Percentiles rank a stretch among this genome's conserved stretches.
phyloP scores from a whole-genome alignment of 2,888 invertebrate species.

The Drosophila anceps region DNA sequence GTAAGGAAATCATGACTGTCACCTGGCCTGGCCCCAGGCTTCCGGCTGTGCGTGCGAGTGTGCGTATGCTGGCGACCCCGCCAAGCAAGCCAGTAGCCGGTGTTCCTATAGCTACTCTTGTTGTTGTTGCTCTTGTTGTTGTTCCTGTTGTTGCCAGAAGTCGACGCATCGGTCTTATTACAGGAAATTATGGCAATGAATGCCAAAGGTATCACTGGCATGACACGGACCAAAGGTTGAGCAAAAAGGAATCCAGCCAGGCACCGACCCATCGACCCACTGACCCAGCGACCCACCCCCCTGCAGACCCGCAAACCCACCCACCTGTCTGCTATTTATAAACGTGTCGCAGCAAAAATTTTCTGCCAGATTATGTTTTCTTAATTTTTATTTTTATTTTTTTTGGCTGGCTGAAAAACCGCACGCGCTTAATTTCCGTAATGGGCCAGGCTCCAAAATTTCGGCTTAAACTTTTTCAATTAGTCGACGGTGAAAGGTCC shows the following conservation, averaged over 20 bases:
- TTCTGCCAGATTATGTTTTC: slow-evolving; percentile 77
- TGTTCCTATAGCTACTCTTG: slow-evolving; percentile 15
- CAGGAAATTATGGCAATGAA: slow-evolving; percentile 81
- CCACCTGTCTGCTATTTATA: slow-evolving; percentile 64
- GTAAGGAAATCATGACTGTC: slow-evolving; percentile 87
- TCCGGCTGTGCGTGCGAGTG: slow-evolving; percentile 55
- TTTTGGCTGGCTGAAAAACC: slow-evolving; percentile 39
- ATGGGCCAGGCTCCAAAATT: slow-evolving; percentile 58
- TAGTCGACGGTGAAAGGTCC: slow-evolving; percentile 47
- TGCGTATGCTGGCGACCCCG: slow-evolving; percentile 13
- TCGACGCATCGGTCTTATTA: slow-evolving; percentile 71
- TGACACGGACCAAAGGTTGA: slow-evolving; percentile 51
- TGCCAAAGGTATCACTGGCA: slow-evolving; percentile 69
- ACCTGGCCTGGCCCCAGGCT: slow-evolving; percentile 51
- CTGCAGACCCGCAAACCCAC: slow-evolving; percentile 5
- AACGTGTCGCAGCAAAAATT: slow-evolving; percentile 71
- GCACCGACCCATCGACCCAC: not conserved
- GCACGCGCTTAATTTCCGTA: slow-evolving; percentile 78
- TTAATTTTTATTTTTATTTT: slow-evolving; percentile 54
- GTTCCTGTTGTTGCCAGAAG: slow-evolving; percentile 33
- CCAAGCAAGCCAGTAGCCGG: slow-evolving; percentile 20
- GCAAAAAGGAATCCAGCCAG: slow-evolving; percentile 17
- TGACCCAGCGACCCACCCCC: not conserved
- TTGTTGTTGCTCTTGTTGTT: slow-evolving; percentile 23
- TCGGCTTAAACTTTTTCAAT: slow-evolving; percentile 75